These are phyloP conservation scores for Dermochelys coriacea DNA, from an alignment of 2,797 vertebrate species.

Conservation along the genomic window DNA sequence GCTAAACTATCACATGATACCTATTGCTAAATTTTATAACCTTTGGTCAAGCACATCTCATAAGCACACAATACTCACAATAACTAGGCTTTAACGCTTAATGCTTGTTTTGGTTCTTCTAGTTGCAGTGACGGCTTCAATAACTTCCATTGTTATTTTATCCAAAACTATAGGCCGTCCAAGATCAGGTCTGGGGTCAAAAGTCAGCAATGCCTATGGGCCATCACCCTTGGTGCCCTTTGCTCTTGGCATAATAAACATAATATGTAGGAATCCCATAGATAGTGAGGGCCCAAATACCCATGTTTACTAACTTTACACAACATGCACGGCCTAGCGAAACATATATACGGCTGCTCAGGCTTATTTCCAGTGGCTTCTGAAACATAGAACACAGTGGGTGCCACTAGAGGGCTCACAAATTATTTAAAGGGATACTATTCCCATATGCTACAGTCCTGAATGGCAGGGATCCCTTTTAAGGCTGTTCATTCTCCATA, in stretches of 20 bases:
- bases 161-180: not conserved
- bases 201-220: not conserved
- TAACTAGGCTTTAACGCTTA: not conserved
- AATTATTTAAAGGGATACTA: not conserved
- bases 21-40: not conserved
- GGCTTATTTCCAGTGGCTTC: not conserved
- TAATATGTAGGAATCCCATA: not conserved
- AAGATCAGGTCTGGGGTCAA: not conserved
- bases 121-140: not conserved
- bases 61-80: not conserved
- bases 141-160: not conserved
- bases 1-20: not conserved
- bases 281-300: too few species aligned
- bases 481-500: fast-evolving
- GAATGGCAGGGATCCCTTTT: not conserved
- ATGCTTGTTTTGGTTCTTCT: not conserved
- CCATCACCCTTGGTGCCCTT: not conserved
- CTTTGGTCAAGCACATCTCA: not conserved
- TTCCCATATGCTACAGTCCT: not conserved
- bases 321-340: fast-evolving
- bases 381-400: fast-evolving
- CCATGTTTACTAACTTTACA: fast-evolving
- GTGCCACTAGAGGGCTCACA: fast-evolving
- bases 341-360: not conserved
- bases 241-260: not conserved